Percentiles rank a stretch among this genome's conserved stretches.
Evolutionary conservation across 1,140 invertebrate species (phyloP).

Genomic region (Drosophila santomea): DNA sequence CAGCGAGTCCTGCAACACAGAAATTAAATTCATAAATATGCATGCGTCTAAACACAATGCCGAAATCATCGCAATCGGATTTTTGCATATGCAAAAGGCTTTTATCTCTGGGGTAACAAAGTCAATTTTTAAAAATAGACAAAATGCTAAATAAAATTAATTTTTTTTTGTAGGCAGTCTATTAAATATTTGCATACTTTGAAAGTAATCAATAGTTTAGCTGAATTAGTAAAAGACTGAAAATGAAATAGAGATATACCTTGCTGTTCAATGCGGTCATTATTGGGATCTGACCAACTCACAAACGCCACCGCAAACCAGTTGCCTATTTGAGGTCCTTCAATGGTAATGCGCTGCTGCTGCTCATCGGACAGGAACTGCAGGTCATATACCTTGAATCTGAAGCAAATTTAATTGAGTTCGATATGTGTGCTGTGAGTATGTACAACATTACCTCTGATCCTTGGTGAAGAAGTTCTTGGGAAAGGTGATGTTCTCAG

Average conservation of each 20-base stretch:
- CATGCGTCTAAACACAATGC: constrained; percentile 3
- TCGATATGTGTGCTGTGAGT: background rate
- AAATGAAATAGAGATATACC: constrained; percentile 84
- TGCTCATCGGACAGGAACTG: constrained; percentile 86
- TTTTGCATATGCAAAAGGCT: constrained; percentile 14
- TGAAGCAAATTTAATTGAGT: constrained; percentile 4
- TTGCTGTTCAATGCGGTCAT: constrained; percentile 89
- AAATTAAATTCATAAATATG: background rate
- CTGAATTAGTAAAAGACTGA: too few species aligned
- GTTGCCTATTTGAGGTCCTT: constrained; percentile 89
- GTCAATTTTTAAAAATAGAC: background rate
- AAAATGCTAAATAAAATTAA: background rate
- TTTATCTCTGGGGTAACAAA: constrained; percentile 2
- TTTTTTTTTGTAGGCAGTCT: background rate
- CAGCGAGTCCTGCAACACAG: constrained; percentile 84
- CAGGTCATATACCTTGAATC: constrained; percentile 66
- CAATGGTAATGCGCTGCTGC: constrained; percentile 86
- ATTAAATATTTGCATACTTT: constrained; percentile 6
- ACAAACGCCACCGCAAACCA: constrained; percentile 93
- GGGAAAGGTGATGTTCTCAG: constrained; percentile 90
- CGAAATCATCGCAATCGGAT: background rate
- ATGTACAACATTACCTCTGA: constrained; percentile 39
- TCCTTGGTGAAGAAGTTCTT: constrained; percentile 87
- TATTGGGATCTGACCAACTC: constrained; percentile 89
- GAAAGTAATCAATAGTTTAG: background rate